Base-by-base conservation (phyloP, 2,113 vertebrate species). In the Dipodomys stephensi region DNA sequence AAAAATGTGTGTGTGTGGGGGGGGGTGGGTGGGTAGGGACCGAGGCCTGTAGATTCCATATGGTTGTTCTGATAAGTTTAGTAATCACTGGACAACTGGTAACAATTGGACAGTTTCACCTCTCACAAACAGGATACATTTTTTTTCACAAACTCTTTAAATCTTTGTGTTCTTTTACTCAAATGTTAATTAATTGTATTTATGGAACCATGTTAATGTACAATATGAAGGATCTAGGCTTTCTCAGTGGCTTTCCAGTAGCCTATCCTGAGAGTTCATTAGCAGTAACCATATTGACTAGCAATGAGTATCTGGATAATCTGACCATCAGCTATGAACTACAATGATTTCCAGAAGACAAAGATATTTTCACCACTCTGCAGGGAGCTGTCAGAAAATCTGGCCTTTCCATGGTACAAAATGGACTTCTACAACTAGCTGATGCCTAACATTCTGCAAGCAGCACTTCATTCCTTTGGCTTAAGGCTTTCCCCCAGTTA, bases 381-480 rank as follows among this genome's bases (percentile, higher is more conserved):
- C 83, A 96, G 80, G 85, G 80, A 90, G 88, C 83, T 30, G 2
- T 86, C 86, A 88, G 83, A 71, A 74, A 92, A 94, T 95, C 68
- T 93, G 85, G 62, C 74, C 79, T 86, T 93, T 88, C 74, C 7
- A 22, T 79, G 69, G 83, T 93, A 85, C 88, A 95, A 93, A 94
- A 88, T 32, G 91, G n/a, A 95, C 32, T 88, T 89, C 39, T 92
- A 91, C 72, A 78, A 90, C 74, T 90, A 90, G 87, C 1, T 57
- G 65, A 84, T 62, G 39, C 80, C 91, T 95, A 92, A 88, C 81
- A 89, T 89, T 92, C 91, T 94, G 77, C 57, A 94, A 84, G 73
- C 68, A 94, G 83, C 94, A 92, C 73, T 85, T 94, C 86, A 88
- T 92, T 96, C 83, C 86, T 95, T 97, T 96, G 96, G 97, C 60